Evolutionary conservation across 2,113 vertebrate species (phyloP).

Genomic region (Nansenia antarctica): DNA sequence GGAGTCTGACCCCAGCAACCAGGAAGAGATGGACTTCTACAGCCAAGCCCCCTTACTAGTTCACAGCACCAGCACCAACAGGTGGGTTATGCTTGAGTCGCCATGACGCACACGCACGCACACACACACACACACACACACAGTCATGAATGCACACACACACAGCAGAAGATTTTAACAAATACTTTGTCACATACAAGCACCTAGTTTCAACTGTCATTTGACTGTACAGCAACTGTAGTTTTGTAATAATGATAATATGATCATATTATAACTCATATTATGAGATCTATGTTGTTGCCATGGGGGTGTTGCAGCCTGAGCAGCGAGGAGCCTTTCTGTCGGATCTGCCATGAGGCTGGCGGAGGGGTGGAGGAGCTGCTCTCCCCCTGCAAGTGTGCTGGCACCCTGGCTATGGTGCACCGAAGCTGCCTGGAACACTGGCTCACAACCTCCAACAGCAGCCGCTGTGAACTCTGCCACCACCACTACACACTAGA

Average conservation of each 20-base stretch:
- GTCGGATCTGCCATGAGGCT: constrained; percentile 76
- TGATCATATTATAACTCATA: no score
- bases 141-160: not conserved
- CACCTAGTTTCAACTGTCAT: no score
- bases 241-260: no score
- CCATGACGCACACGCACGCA: not conserved
- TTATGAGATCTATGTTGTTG: no score
- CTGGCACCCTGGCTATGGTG: constrained; percentile 67
- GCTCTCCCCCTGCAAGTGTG: constrained; percentile 70
- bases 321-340: constrained; percentile 64
- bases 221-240: no score
- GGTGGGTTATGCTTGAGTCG: no score
- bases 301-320: constrained; percentile 16
- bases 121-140: not conserved
- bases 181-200: no score
- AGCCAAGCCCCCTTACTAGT: not conserved
- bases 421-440: constrained; percentile 70
- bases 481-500: constrained; percentile 68
- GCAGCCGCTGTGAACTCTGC: constrained; percentile 73
- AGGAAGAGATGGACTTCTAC: constrained; percentile 10
- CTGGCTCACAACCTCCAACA: constrained; percentile 71
- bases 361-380: constrained; percentile 41
- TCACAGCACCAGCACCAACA: constrained; percentile 19
- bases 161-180: no score
- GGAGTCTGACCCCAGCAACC: constrained; percentile 13